phyloP scores from a whole-genome alignment of 2,888 invertebrate genomes.

The Drosophila bunnanda region DNA sequence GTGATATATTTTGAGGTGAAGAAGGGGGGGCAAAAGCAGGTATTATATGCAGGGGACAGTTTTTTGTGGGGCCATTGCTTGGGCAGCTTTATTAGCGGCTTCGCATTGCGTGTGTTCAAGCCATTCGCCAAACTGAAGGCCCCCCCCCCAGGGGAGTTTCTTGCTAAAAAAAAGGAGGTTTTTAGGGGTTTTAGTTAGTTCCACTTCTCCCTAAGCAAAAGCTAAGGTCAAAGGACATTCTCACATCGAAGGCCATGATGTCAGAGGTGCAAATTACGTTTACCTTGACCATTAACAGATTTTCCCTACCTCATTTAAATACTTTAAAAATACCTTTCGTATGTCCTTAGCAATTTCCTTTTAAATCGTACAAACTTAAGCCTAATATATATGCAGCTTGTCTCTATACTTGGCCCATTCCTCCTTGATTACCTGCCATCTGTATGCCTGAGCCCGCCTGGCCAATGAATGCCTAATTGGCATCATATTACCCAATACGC shows the following conservation, averaged over 20 bases:
- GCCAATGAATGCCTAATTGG: constrained; percentile 17
- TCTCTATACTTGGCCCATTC: background rate
- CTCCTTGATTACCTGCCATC: constrained; percentile 14
- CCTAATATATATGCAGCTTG: background rate
- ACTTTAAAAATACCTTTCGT: fast-evolving
- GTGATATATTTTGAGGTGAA: background rate
- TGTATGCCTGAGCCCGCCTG: constrained; percentile 19
- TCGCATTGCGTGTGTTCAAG: constrained; percentile 22
- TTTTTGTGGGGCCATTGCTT: constrained; percentile 4
- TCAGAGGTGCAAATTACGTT: constrained; percentile 3
- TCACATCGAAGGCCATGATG: constrained; percentile 10
- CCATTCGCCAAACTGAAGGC: constrained; percentile 22
- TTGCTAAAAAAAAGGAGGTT: background rate
- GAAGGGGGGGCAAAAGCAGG: constrained; percentile 11
- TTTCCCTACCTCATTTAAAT: background rate
- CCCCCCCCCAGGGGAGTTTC: constrained; percentile 1
- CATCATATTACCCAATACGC: constrained; percentile 18
- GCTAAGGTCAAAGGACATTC: constrained; percentile 33
- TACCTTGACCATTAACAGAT: background rate
- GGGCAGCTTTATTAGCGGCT: constrained; percentile 42
- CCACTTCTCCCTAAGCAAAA: constrained; percentile 1
- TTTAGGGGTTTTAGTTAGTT: background rate
- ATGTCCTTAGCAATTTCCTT: background rate
- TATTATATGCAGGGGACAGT: constrained; percentile 27
- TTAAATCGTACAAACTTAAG: background rate